phyloP scores from a whole-genome alignment of 2,113 vertebrate species.

The Dasyprocta punctata region DNA sequence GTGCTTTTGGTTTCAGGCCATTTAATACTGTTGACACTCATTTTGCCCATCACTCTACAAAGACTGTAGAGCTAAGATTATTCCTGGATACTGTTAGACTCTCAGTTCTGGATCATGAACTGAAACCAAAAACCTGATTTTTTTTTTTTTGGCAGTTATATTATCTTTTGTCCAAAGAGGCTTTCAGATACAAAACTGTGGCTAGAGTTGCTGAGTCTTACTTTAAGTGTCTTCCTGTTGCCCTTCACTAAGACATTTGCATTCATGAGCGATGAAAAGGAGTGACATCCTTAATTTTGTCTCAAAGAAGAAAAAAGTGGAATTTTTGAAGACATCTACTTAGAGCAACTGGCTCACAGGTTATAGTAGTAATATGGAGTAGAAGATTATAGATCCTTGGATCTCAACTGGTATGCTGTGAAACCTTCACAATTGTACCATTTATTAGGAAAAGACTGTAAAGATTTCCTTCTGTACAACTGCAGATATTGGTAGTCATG shows the following conservation, averaged over 20 bases:
- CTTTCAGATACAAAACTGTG: constrained; percentile 28
- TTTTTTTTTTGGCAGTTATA: constrained; percentile 19
- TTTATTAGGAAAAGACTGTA: not conserved
- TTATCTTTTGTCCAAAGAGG: constrained; percentile 21
- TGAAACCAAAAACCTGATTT: constrained; percentile 58
- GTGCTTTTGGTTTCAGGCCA: not conserved
- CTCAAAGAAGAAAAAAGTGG: not conserved
- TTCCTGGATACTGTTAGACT: not conserved
- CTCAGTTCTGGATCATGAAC: constrained; percentile 39
- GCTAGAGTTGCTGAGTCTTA: not conserved
- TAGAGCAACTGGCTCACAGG: not conserved
- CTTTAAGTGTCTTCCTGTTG: not conserved
- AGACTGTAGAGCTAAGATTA: not conserved
- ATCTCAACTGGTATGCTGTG: not conserved
- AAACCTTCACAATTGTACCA: not conserved
- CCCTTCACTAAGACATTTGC: not conserved
- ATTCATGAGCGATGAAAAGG: not conserved
- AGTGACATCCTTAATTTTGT: not conserved
- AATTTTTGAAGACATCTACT: not conserved
- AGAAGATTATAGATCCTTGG: not conserved
- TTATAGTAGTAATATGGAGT: not conserved
- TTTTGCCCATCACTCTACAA: constrained; percentile 32
- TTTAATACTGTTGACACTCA: constrained; percentile 51
- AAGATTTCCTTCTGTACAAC: not conserved
- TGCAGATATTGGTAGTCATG: not conserved